Conservation (phyloP, 2,113 vertebrate genomes). For the Amphiprion percula region DNA sequence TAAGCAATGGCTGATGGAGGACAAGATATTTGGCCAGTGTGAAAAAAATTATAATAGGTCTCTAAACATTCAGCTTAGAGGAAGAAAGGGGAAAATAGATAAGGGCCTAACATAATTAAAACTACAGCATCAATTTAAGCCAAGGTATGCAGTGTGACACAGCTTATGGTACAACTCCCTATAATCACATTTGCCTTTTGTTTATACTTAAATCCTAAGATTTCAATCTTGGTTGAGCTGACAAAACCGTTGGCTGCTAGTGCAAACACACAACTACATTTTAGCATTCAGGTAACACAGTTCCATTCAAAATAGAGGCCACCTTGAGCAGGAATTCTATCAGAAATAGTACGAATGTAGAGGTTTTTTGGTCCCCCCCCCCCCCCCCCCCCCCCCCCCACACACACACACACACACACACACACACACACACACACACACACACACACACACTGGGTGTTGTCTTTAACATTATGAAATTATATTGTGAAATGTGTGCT, state of each 20-base stretch:
- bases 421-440: no score
- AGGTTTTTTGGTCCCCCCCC: no score
- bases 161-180: conserved; percentile 12
- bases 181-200: conserved; percentile 10
- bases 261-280: not conserved
- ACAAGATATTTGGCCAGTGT: conserved; percentile 48
- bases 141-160: conserved; percentile 12
- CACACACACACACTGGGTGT: no score
- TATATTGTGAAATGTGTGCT: no score
- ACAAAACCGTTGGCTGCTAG: not conserved
- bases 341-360: no score
- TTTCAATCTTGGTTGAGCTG: not conserved
- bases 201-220: conserved; percentile 13
- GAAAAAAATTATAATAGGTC: conserved; percentile 22
- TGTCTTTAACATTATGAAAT: no score
- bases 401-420: no score
- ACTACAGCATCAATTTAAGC: conserved; percentile 43
- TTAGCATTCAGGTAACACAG: not conserved
- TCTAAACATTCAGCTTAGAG: conserved; percentile 44
- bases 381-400: no score
- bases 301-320: not conserved
- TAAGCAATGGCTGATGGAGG: conserved; percentile 41
- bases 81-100: conserved; percentile 23
- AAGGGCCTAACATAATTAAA: conserved; percentile 49
- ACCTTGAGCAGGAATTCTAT: not conserved